Evolutionary conservation across 2,888 invertebrate species (phyloP), one percentile per base, ranked within the genome.

Genomic region (Hemaris fuciformis): DNA sequence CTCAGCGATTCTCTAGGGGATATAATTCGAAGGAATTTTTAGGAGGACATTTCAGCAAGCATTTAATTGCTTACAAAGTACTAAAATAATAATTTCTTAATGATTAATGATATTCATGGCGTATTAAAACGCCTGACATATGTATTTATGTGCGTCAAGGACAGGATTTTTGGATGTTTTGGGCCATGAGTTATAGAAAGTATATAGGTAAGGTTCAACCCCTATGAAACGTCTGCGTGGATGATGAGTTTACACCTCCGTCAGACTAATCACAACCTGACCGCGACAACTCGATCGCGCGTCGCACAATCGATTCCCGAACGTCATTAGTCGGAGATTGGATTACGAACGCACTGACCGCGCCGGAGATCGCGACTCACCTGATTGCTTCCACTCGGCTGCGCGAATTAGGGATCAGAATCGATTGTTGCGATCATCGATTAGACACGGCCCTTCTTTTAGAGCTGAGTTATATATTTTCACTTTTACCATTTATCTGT

Each of bases 221-320:
- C 4, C 22, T n/a, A 20, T 2, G 22, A 1, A 20, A 22, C 6
- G n/a, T n/a, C n/a, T n/a, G n/a, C 45, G 20, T 1, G 7, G n/a
- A n/a, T n/a, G n/a, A n/a, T n/a, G 13, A 18, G 4, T 22, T 22
- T 22, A n/a, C n/a, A n/a, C 45, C 13, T 22, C 22, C 13, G 13
- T 41, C 13, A 25, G n/a, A 31, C 18, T 53, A 31, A 53, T 31
- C 18, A 10, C 53, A 27, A 8, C 42, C 63, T 7, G 38, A 38
- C 41, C 31, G 15, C 42, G 2, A 34, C 31, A 25, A 46, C 61
- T 57, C 57, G 45, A 57, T 42, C 46, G 25, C 59, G 34, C 64
- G 65, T 63, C 64, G 68, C 62, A 83, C 85, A 87, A 87, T 88
- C 88, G 84, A 88, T 87, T 87, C 76, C 76, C 76, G 81, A 79